These are phyloP conservation scores for Zoanthus sansibaricus DNA, from an alignment of 92 coral and sea anemone species.

Conservation along the genomic window DNA sequence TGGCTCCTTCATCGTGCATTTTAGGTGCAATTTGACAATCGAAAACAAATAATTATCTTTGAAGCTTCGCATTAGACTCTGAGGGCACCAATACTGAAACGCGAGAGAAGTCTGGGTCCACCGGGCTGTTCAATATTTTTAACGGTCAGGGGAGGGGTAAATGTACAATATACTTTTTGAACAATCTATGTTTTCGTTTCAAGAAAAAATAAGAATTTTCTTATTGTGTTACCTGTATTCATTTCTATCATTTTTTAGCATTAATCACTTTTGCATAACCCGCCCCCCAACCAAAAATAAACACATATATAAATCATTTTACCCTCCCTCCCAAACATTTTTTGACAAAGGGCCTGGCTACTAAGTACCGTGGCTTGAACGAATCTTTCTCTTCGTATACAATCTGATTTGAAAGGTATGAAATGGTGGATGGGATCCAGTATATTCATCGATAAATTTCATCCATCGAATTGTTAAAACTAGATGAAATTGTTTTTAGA, in stretches of 20 bases:
- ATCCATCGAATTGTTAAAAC: constrained; percentile 1
- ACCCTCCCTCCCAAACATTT: not conserved
- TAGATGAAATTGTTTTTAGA: constrained; percentile 17
- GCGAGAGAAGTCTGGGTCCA: not conserved
- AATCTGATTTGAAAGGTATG: constrained; percentile 41
- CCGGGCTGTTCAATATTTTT: not conserved
- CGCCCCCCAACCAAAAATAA: no score
- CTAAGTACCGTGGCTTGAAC: constrained; percentile 10
- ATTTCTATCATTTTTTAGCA: not conserved
- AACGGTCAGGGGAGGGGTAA: constrained; percentile 19
- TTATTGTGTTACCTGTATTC: not conserved
- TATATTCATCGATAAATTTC: not conserved
- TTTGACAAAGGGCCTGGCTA: constrained; percentile 13
- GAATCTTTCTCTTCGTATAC: constrained; percentile 32
- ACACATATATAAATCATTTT: not conserved
- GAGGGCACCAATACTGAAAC: not conserved
- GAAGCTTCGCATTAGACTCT: not conserved
- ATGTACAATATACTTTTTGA: not conserved
- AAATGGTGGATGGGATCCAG: not conserved
- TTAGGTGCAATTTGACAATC: constrained; percentile 8
- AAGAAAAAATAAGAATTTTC: not conserved
- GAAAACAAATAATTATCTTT: not conserved
- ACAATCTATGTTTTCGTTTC: not conserved
- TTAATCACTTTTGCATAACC: not conserved
- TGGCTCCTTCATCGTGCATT: constrained; percentile 91